A percentile compares a stretch with the other conserved stretches of the same genome.
Conservation (phyloP, 1,140 invertebrate species). For the Drosophila pruinosa region DNA sequence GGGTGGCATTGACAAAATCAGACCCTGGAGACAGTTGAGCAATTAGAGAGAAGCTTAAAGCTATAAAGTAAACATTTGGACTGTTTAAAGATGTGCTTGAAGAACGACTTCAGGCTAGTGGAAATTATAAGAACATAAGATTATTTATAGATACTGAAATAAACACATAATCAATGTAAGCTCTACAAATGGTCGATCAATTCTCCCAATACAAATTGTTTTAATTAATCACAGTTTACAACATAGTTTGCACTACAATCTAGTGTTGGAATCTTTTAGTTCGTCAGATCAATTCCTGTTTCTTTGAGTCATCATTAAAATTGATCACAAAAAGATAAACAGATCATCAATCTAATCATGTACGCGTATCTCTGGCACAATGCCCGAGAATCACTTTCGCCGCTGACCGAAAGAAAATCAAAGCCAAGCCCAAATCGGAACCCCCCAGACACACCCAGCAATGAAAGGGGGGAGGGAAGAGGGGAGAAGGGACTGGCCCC, state of each 20-base stretch:
- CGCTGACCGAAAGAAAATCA: conserved; percentile 3
- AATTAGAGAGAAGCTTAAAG: neutral
- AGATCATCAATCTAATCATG: conserved; percentile 16
- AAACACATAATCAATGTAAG: no score
- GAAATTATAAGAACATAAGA: neutral
- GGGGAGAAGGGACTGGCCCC: neutral
- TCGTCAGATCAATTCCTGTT: neutral
- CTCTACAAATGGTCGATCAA: no score
- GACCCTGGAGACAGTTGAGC: neutral
- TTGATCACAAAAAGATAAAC: neutral
- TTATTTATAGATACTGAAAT: no score
- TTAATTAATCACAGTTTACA: no score
- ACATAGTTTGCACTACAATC: no score
- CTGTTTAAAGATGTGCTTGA: no score
- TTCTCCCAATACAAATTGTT: no score
- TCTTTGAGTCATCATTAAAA: neutral
- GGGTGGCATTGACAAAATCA: conserved; percentile 1
- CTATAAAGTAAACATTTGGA: neutral
- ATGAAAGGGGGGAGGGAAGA: neutral
- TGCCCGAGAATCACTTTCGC: conserved; percentile 52
- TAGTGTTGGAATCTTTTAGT: no score
- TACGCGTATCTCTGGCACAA: neutral
- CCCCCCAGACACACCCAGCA: conserved; percentile 16
- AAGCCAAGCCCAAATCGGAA: neutral
- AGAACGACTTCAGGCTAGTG: neutral